A percentile compares a stretch with the other conserved stretches of the same genome.
Conservation (phyloP, 2,797 vertebrate genomes). For the Lerista edwardsae region DNA sequence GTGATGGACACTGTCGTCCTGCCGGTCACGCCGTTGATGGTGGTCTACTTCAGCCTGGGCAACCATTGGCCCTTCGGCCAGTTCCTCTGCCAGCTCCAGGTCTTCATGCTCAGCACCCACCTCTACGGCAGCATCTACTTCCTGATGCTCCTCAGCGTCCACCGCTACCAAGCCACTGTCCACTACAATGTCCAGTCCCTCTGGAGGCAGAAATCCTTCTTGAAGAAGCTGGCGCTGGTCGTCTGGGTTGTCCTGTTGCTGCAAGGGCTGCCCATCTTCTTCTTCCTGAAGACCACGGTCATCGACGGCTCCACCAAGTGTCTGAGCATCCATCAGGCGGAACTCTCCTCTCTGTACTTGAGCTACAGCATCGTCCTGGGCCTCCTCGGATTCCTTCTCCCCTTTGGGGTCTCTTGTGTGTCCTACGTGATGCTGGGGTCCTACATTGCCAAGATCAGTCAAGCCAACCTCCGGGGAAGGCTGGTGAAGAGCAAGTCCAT, state of each 20-base stretch:
- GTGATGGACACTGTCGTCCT: conserved; percentile 73
- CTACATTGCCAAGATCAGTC: conserved; percentile 68
- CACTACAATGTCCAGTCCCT: conserved; percentile 64
- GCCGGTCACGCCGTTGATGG: conserved; percentile 70
- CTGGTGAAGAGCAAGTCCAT: conserved; percentile 74
- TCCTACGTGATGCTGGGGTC: conserved; percentile 71
- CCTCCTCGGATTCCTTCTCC: conserved; percentile 72
- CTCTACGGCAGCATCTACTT: conserved; percentile 78
- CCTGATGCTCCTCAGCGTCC: conserved; percentile 78
- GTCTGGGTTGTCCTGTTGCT: conserved; percentile 71
- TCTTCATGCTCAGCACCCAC: conserved; percentile 71
- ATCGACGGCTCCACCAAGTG: conserved; percentile 63
- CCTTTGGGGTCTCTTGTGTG: conserved; percentile 65
- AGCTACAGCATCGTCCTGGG: conserved; percentile 70
- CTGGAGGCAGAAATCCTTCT: conserved; percentile 73
- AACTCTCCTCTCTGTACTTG: conserved; percentile 59
- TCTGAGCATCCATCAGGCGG: conserved; percentile 73
- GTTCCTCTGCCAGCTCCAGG: conserved; percentile 75
- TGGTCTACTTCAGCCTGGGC: conserved; percentile 65
- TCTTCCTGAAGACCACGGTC: conserved; percentile 64
- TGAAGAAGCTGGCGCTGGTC: conserved; percentile 71
- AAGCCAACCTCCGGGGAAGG: conserved; percentile 65
- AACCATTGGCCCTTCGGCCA: conserved; percentile 70
- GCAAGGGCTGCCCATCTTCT: conserved; percentile 65
- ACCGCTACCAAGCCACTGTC: conserved; percentile 72